These are phyloP conservation scores for Gymnothorax reevesii DNA, from an alignment of 2,797 vertebrate genomes.

Conservation along the genomic window DNA sequence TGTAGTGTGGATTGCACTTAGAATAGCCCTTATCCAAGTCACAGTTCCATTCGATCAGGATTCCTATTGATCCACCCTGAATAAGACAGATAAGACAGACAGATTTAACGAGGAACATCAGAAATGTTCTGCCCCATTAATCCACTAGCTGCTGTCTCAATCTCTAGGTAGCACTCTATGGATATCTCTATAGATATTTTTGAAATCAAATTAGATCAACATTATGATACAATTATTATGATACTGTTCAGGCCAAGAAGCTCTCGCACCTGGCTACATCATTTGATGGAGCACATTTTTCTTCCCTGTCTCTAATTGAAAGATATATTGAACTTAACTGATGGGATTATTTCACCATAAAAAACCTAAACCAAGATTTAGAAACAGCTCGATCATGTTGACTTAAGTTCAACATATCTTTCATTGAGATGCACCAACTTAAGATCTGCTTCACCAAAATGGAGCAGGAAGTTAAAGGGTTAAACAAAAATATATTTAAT, in stretches of 20 bases:
- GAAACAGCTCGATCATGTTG: too few species aligned
- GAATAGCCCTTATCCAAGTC: conserved; percentile 83
- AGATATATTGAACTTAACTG: too few species aligned
- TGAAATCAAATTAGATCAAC: not conserved
- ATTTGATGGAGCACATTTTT: too few species aligned
- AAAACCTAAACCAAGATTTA: too few species aligned
- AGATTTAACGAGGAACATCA: not conserved
- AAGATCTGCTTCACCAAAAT: too few species aligned
- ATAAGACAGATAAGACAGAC: conserved; percentile 3
- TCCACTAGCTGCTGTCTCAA: not conserved
- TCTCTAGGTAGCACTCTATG: not conserved
- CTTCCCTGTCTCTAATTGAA: too few species aligned
- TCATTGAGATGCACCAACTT: too few species aligned
- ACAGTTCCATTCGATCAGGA: conserved; percentile 89
- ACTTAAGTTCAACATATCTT: too few species aligned
- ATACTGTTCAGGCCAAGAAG: not conserved
- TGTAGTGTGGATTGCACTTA: conserved; percentile 81
- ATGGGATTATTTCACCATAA: too few species aligned
- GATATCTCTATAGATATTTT: not conserved
- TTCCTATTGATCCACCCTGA: conserved; percentile 85
- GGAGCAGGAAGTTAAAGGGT: not conserved
- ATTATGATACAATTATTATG: not conserved
- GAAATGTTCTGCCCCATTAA: not conserved
- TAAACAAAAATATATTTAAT: not conserved
- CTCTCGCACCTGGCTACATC: too few species aligned